These are phyloP conservation scores for Pecten maximus DNA, from an alignment of 2,888 invertebrate genomes.

Conservation along the genomic window DNA sequence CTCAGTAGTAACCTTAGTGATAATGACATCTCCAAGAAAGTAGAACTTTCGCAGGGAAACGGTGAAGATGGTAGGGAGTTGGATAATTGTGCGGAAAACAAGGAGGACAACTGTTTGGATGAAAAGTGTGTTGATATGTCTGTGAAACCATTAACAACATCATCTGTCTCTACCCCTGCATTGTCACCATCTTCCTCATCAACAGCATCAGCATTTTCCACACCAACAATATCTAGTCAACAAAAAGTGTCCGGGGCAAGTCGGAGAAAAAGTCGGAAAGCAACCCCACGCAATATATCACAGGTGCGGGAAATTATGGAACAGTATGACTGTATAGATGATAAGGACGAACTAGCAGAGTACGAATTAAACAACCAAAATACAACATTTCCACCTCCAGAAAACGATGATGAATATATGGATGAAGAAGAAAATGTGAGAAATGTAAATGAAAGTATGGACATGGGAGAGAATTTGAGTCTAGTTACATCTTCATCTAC, in stretches of 20 bases:
- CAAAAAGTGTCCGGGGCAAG: slow-evolving; percentile 48
- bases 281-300: slow-evolving; percentile 89
- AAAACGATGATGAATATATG: slow-evolving; percentile 52
- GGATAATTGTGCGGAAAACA: background rate
- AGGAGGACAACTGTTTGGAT: slow-evolving; percentile 27
- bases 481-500: background rate
- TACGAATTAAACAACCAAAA: slow-evolving; percentile 73
- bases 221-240: slow-evolving; percentile 36
- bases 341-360: slow-evolving; percentile 72
- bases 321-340: slow-evolving; percentile 61
- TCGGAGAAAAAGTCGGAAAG: slow-evolving; percentile 67
- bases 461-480: background rate
- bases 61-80: background rate
- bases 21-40: background rate
- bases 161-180: background rate
- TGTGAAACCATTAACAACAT: slow-evolving; percentile 7
- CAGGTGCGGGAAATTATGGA: slow-evolving; percentile 63
- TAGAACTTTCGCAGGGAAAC: background rate
- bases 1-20: background rate
- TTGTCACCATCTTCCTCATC: background rate
- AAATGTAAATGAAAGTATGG: background rate
- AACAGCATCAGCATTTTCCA: background rate
- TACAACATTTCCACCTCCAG: slow-evolving; percentile 68
- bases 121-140: background rate
- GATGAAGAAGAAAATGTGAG: slow-evolving; percentile 33